Evolutionary conservation across 2,113 vertebrate species (phyloP), one percentile per base, ranked within the genome.

Genomic region (Coreoperca whiteheadi): DNA sequence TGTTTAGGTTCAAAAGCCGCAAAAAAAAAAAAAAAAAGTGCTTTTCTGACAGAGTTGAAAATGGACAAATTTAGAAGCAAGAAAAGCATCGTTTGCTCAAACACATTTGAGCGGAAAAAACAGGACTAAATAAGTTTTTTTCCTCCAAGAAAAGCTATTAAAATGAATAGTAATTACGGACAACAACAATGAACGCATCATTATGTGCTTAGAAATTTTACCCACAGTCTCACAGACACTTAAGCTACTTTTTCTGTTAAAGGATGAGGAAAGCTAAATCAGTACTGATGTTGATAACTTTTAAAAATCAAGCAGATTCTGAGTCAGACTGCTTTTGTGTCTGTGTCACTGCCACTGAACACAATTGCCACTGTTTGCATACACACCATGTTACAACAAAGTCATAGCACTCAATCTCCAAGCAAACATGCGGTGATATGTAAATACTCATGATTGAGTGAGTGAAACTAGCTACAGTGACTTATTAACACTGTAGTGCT

Each of bases 1-100:
- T 86, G 87, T 92, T 87, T 86, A 59, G 50, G 72, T 48, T 60
- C 86, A 77, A 75, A 87, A 85, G 89, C 79, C 85, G 84, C 78
- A 88, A 74, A 86, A 68, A 69, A 43, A 25, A 84, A 78, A 53
- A 37, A 54, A 71, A 59, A 28, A 86, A 20, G 66, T 2, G 10
- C 20, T 51, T 75, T 81, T 86, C 61, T 88, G 71, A 89, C 68
- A 4, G 10, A 65, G 76, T 72, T 72, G 76, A 81, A 68, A 86
- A 79, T 39, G 4, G 10, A 78, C 53, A 88, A 59, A 80, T 74
- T 77, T 63, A 78, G 67, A 75, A 37, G 57, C 10, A 84, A 66
- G 73, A 61, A 75, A 71, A 82, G 67, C 34, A 71, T n/a, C 69
- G 7, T 20, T 50, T 63, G 72, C 57, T 85, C 56, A 71, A 43